phyloP scores from a whole-genome alignment of 2,888 invertebrate species.

The Agriotes lineatus region DNA sequence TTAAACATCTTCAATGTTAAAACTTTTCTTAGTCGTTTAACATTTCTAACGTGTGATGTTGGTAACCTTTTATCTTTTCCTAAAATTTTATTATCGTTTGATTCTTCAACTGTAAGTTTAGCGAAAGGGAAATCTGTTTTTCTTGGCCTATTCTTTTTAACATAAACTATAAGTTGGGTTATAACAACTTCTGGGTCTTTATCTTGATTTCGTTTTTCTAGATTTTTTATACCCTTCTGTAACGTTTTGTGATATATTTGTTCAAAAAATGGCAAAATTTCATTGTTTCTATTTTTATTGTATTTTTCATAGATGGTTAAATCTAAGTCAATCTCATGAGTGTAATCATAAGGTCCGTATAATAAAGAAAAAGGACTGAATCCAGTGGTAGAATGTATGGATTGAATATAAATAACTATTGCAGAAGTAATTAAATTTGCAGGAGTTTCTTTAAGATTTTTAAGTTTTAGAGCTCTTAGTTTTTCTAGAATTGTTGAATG shows the following conservation, averaged over 20 bases:
- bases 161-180: neutral
- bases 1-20: too few species aligned
- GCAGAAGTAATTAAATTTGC: slow-evolving; percentile 19
- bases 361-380: slow-evolving; percentile 12
- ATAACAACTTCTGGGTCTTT: neutral
- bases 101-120: slow-evolving; percentile 18
- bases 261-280: slow-evolving; percentile 26
- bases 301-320: slow-evolving; percentile 43
- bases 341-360: slow-evolving; percentile 18
- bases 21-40: slow-evolving; percentile 16
- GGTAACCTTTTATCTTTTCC: slow-evolving; percentile 36
- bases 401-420: slow-evolving; percentile 24
- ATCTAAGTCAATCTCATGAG: slow-evolving; percentile 41
- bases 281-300: slow-evolving; percentile 38
- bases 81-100: slow-evolving; percentile 36
- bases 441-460: slow-evolving; percentile 1
- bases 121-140: slow-evolving; percentile 17
- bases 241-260: slow-evolving; percentile 27
- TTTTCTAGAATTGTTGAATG: slow-evolving; percentile 16
- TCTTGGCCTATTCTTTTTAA: slow-evolving; percentile 10
- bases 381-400: slow-evolving; percentile 33
- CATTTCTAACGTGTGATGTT: slow-evolving; percentile 9
- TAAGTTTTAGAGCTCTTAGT: slow-evolving; percentile 3
- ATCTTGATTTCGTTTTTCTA: slow-evolving; percentile 2
- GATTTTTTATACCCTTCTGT: neutral